Evolutionary conservation across 2,888 invertebrate species (phyloP).

Genomic region (Apantesis nais): DNA sequence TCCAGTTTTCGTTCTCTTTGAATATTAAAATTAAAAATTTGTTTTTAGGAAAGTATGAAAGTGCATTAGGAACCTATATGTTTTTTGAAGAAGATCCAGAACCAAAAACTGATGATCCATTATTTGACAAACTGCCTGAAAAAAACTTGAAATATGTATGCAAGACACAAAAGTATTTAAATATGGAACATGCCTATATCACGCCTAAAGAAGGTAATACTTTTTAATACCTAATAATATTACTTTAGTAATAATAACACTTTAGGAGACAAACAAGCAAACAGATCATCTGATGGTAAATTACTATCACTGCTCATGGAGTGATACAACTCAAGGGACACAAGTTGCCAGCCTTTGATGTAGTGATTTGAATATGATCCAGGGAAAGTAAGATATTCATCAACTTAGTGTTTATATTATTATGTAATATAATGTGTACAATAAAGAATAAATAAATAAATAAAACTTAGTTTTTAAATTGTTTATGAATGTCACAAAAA

Average conservation of each 20-base stretch:
- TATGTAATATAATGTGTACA: too few relatives aligned
- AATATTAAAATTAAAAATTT: not conserved
- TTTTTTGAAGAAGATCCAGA: constrained; percentile 89
- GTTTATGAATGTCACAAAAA: too few relatives aligned
- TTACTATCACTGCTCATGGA: too few relatives aligned
- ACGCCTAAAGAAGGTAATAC: constrained; percentile 69
- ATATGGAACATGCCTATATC: constrained; percentile 89
- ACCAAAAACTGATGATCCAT: constrained; percentile 73
- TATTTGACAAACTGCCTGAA: constrained; percentile 85
- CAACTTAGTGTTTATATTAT: too few relatives aligned
- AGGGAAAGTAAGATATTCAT: too few relatives aligned
- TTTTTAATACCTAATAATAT: not conserved
- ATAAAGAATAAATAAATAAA: too few relatives aligned
- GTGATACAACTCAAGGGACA: too few relatives aligned
- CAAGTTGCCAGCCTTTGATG: too few relatives aligned
- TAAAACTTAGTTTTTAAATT: too few relatives aligned
- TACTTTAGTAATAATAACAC: not conserved
- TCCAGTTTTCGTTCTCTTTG: too few relatives aligned
- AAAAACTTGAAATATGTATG: constrained; percentile 85
- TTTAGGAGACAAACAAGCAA: not conserved
- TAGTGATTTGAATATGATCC: too few relatives aligned
- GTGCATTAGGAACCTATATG: constrained; percentile 89
- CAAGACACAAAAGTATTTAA: constrained; percentile 88
- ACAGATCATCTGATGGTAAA: too few relatives aligned
- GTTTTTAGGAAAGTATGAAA: constrained; percentile 88